A percentile compares a stretch with the other conserved stretches of the same genome.
Conservation (phyloP, 2,113 vertebrate species). For the Hippocampus guttulatus region DNA sequence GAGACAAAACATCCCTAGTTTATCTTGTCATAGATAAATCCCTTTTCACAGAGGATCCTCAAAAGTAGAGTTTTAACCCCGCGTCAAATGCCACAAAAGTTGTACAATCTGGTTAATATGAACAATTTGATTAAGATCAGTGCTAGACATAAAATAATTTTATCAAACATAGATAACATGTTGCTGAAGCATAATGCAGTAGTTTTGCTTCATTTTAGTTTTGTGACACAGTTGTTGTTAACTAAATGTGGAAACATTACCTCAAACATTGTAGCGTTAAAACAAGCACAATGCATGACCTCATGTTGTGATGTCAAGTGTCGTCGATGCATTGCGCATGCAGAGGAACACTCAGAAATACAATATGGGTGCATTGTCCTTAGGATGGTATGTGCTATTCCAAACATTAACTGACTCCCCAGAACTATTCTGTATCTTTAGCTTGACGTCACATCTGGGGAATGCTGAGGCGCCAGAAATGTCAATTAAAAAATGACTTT, state of each 20-base stretch:
- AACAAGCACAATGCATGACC: background rate
- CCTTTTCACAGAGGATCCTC: background rate
- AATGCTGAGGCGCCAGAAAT: background rate
- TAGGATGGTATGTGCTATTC: background rate
- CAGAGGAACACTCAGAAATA: background rate
- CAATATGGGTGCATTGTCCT: background rate
- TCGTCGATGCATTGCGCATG: background rate
- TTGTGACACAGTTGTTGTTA: background rate
- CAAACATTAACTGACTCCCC: background rate
- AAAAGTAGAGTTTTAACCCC: background rate
- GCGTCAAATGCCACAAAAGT: background rate
- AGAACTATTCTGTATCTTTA: conserved; percentile 2
- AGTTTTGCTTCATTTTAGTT: background rate
- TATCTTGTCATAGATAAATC: background rate
- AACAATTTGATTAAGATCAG: no score
- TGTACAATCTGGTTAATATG: background rate
- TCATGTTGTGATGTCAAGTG: background rate
- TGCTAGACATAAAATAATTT: no score
- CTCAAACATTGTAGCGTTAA: background rate
- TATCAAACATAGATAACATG: background rate
- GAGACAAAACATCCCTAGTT: background rate
- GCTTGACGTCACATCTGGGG: background rate
- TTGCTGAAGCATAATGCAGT: background rate
- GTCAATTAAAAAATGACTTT: background rate
- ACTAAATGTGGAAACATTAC: background rate